Percentiles rank a stretch among this genome's conserved stretches.
Evolutionary conservation across 2,888 invertebrate species (phyloP).

Genomic region (Caenorhabditis virilis): DNA sequence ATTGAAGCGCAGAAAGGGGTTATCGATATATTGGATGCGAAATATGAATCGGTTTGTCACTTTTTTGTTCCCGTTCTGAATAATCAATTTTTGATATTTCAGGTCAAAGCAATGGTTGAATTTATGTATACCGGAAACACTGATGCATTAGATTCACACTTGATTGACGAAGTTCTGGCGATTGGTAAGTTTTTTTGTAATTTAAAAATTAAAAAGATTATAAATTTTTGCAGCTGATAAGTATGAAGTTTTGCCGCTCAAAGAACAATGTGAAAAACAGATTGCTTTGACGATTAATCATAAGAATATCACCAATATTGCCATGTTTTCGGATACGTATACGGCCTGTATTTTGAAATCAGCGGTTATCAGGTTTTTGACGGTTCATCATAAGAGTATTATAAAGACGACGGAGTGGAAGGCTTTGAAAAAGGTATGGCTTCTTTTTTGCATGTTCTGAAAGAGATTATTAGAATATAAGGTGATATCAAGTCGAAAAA

Average conservation of each 20-base stretch:
- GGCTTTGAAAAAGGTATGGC: constrained; percentile 50
- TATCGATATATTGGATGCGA: constrained; percentile 62
- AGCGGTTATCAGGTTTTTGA: constrained; percentile 53
- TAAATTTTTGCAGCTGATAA: constrained; percentile 55
- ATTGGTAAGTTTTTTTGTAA: constrained; percentile 32
- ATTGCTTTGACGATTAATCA: constrained; percentile 48
- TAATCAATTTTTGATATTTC: constrained; percentile 3
- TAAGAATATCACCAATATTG: constrained; percentile 50
- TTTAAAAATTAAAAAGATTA: not conserved
- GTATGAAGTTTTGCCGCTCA: constrained; percentile 61
- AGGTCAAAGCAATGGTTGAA: constrained; percentile 63
- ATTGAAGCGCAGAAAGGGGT: constrained; percentile 62
- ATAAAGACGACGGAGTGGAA: constrained; percentile 60
- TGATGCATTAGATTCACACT: constrained; percentile 36
- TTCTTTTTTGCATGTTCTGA: no score
- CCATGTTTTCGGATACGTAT: constrained; percentile 58
- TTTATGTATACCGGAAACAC: constrained; percentile 63
- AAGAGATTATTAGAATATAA: no score
- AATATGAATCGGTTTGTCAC: constrained; percentile 57
- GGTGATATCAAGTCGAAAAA: no score
- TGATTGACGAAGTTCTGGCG: constrained; percentile 60
- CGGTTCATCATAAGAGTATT: constrained; percentile 49
- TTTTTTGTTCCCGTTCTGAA: constrained; percentile 1
- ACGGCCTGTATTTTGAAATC: constrained; percentile 45
- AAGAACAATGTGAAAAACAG: constrained; percentile 60